A percentile compares a stretch with the other conserved stretches of the same genome.
Evolutionary conservation across 1,140 invertebrate species (phyloP).

Genomic region (Drosophila truncata): DNA sequence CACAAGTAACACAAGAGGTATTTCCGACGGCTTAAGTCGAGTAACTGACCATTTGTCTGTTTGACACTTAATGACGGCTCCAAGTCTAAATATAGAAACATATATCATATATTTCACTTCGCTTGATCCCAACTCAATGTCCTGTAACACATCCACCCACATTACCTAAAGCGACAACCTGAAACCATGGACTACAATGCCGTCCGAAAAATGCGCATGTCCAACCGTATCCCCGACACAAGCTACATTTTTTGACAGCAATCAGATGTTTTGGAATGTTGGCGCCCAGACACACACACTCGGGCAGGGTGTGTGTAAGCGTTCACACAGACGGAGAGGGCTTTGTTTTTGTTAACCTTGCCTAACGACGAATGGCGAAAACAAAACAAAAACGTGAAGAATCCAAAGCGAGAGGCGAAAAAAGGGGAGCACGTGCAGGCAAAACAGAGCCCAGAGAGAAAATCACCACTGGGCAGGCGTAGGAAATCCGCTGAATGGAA

Average conservation of each 20-base stretch:
- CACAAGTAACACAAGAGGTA: neutral
- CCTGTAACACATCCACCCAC: slow-evolving; percentile 17
- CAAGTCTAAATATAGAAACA: neutral
- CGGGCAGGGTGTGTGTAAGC: neutral
- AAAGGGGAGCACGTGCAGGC: slow-evolving; percentile 33
- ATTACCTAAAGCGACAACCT: slow-evolving; percentile 16
- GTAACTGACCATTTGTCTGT: too few species aligned
- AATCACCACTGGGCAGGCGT: slow-evolving; percentile 19
- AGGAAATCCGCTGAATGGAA: slow-evolving; percentile 48
- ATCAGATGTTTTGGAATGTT: slow-evolving; percentile 80
- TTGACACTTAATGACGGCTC: neutral
- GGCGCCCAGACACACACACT: slow-evolving; percentile 54
- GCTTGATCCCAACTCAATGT: neutral
- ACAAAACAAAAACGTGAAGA: slow-evolving; percentile 77
- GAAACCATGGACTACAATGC: slow-evolving; percentile 13
- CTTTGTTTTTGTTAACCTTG: slow-evolving; percentile 79
- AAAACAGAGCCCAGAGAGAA: slow-evolving; percentile 23
- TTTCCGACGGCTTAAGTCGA: neutral
- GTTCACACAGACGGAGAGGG: slow-evolving; percentile 30
- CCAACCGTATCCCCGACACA: slow-evolving; percentile 38
- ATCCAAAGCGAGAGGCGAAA: slow-evolving; percentile 17
- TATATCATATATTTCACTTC: neutral
- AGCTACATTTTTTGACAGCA: slow-evolving; percentile 65
- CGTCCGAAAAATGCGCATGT: slow-evolving; percentile 62
- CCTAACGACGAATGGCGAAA: slow-evolving; percentile 66